Conservation (phyloP, 2,888 invertebrate genomes). For the Drosophila buzzatii region DNA sequence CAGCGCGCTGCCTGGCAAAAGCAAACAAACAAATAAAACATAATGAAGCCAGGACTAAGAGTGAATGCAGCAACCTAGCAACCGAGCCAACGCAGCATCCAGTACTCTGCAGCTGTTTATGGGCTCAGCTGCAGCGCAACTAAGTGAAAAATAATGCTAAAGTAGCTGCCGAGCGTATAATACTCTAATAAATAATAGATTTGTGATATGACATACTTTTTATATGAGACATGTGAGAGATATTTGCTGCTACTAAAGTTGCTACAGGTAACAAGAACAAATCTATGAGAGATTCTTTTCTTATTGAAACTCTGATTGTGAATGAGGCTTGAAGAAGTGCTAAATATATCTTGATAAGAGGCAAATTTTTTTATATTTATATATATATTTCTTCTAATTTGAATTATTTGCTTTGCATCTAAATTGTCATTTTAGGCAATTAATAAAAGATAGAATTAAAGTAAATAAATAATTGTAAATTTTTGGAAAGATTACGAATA, state of each 20-base stretch:
- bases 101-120: slow-evolving; percentile 43
- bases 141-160: slow-evolving; percentile 3
- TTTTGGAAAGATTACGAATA: too few relatives aligned
- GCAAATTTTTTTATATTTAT: too few relatives aligned
- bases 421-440: too few relatives aligned
- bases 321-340: neutral
- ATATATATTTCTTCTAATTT: too few relatives aligned
- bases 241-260: neutral
- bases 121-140: slow-evolving; percentile 37
- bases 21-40: slow-evolving; percentile 68
- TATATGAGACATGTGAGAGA: neutral
- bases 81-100: slow-evolving; percentile 1
- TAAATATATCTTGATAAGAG: neutral
- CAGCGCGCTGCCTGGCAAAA: slow-evolving; percentile 28
- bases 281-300: neutral
- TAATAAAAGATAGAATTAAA: too few relatives aligned
- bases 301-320: neutral
- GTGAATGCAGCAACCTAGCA: slow-evolving; percentile 33
- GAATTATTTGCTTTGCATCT: too few relatives aligned
- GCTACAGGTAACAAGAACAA: neutral
- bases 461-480: too few relatives aligned
- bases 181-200: neutral
- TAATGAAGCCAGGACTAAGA: slow-evolving; percentile 53
- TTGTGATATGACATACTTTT: too few relatives aligned
- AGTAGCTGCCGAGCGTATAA: neutral